These are phyloP conservation scores for Plestiodon gilberti DNA, from an alignment of 2,113 vertebrate genomes.

Conservation along the genomic window DNA sequence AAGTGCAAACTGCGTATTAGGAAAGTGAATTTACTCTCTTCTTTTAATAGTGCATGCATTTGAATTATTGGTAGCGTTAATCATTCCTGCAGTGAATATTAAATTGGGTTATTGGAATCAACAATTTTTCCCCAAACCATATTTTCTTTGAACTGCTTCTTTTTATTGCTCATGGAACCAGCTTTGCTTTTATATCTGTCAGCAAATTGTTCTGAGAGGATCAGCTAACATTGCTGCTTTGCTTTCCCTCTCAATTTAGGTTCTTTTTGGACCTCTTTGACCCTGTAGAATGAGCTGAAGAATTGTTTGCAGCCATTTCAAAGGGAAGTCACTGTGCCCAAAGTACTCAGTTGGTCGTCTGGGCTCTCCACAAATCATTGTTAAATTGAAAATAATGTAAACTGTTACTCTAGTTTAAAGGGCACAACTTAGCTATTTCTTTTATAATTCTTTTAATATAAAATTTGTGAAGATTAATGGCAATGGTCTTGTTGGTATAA, in stretches of 20 bases:
- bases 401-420: background rate
- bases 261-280: constrained; percentile 24
- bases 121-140: background rate
- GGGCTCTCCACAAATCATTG: background rate
- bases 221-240: constrained; percentile 17
- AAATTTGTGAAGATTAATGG: constrained; percentile 56
- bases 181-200: constrained; percentile 10
- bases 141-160: constrained; percentile 3
- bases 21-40: constrained; percentile 39
- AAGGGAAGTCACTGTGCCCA: background rate
- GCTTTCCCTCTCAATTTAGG: constrained; percentile 27
- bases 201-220: constrained; percentile 43
- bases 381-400: constrained; percentile 4
- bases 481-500: constrained; percentile 44
- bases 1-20: background rate
- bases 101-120: constrained; percentile 25
- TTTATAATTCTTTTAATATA: constrained; percentile 35
- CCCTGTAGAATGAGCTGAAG: constrained; percentile 13
- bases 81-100: constrained; percentile 1
- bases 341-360: background rate
- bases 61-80: constrained; percentile 40
- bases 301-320: constrained; percentile 17
- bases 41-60: background rate
- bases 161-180: background rate
- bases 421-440: constrained; percentile 36